Conservation (phyloP, 2,797 vertebrate species). For the Artibeus lituratus region DNA sequence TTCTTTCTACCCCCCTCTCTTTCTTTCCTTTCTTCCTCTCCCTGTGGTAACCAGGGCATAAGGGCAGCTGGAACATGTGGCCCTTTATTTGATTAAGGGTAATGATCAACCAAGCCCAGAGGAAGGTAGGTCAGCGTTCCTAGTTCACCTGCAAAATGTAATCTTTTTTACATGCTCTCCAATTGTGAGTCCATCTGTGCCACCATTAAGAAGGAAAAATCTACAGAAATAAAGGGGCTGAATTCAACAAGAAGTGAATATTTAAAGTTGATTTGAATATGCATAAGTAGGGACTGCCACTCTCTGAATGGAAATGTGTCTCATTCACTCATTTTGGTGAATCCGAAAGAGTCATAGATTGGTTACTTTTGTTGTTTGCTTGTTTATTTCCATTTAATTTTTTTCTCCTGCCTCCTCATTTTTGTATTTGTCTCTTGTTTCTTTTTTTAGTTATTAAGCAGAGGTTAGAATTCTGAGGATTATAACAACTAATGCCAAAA, state of each 20-base stretch:
- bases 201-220: constrained; percentile 59
- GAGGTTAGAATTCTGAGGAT: not conserved
- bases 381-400: not conserved
- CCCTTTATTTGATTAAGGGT: constrained; percentile 87
- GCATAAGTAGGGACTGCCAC: not conserved
- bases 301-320: not conserved
- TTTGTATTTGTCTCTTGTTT: not conserved
- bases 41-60: constrained; percentile 83
- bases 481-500: not conserved
- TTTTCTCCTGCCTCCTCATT: not conserved
- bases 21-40: constrained; percentile 72
- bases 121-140: constrained; percentile 81
- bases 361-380: not conserved
- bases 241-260: constrained; percentile 30
- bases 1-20: constrained; percentile 33
- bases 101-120: constrained; percentile 87
- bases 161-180: constrained; percentile 76
- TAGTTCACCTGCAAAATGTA: constrained; percentile 79
- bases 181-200: constrained; percentile 76
- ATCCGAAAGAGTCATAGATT: not conserved
- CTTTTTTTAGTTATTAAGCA: constrained; percentile 18
- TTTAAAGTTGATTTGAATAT: constrained; percentile 9
- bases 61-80: constrained; percentile 86
- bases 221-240: constrained; percentile 21
- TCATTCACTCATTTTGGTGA: not conserved